A percentile compares a stretch with the other conserved stretches of the same genome.
These are phyloP conservation scores for Malachius bipustulatus DNA, from an alignment of 2,888 invertebrate genomes.

Conservation along the genomic window DNA sequence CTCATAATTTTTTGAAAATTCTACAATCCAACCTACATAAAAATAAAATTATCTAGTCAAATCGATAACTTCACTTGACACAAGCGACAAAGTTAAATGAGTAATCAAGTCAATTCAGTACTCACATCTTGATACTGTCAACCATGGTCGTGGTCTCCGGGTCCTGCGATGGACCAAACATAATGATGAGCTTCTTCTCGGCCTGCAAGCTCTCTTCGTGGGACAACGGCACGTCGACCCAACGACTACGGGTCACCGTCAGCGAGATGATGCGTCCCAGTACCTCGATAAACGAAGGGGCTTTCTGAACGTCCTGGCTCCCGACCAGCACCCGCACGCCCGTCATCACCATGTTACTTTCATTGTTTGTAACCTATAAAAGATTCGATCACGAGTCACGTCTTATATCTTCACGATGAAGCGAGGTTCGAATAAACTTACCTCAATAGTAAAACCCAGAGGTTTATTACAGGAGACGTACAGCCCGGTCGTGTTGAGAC, in stretches of 20 bases:
- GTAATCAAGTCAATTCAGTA: too few relatives aligned
- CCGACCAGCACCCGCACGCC: conserved; percentile 81
- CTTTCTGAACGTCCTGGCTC: conserved; percentile 64
- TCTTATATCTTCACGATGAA: too few relatives aligned
- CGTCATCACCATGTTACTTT: conserved; percentile 79
- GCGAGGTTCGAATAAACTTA: too few relatives aligned
- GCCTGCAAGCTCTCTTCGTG: conserved; percentile 87
- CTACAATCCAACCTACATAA: too few relatives aligned
- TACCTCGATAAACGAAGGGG: conserved; percentile 61
- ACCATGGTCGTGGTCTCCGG: conserved; percentile 83
- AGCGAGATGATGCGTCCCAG: conserved; percentile 28
- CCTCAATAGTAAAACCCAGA: conserved; percentile 79
- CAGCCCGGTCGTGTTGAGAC: conserved; percentile 74
- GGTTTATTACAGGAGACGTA: conserved; percentile 89
- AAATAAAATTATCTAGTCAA: too few relatives aligned
- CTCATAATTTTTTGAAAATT: too few relatives aligned
- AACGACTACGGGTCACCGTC: conserved; percentile 56
- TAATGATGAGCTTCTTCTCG: conserved; percentile 77
- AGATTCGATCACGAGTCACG: too few relatives aligned
- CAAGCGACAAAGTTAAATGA: conserved; percentile 6
- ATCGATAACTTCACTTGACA: conserved; percentile 4
- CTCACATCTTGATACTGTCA: conserved; percentile 77
- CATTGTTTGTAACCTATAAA: too few relatives aligned
- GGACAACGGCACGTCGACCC: conserved; percentile 93
- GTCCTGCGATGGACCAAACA: conserved; percentile 77